Evolutionary conservation across 1,140 invertebrate genomes (phyloP), one percentile per base, ranked within the genome.

Genomic region (Grapholita molesta): DNA sequence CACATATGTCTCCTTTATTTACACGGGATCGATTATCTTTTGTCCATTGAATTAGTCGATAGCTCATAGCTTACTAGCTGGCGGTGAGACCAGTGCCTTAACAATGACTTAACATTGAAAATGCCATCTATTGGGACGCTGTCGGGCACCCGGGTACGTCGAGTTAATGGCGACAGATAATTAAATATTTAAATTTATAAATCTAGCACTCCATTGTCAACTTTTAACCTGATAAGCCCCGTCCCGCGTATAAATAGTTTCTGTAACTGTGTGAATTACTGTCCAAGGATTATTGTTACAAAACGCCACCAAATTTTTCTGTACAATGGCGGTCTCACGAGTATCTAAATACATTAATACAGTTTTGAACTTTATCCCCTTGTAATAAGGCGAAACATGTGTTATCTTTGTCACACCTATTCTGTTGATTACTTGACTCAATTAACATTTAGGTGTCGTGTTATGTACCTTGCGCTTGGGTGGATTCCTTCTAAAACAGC

Each of bases 371-470:
- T 18, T 18, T 21, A 48, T 18, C 8, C 8, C 42, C 5, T 48
- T 48, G 42, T 48, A 18, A 21, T 24, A 53, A 38, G 35, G 35
- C 4, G 35, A 12, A n/a, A 53, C 2, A 53, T 21, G 11, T 53
- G 48, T 23, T 24, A 53, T 11, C 48, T 21, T 24, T 21, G 18
- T 24, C 32, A 33, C 32, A 24, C 48, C 18, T 24, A 24, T 24
- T 21, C 9, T 18, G 53, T 57, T 28, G 24, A 57, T 57, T 57
- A 57, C 53, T 57, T 57, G 53, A 57, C 53, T 28, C 24, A 57
- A 57, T 57, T 57, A 57, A 57, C 53, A 42, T 3, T 33, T 4
- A 33, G 32, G 18, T 53, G 48, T 15, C 35, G 35, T 38, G 35
- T n/a, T 38, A 15, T 38, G 35, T 38, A 38, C 35, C 35, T 38